These are phyloP conservation scores for Scatophagus argus DNA, from an alignment of 2,113 vertebrate genomes.

Conservation along the genomic window DNA sequence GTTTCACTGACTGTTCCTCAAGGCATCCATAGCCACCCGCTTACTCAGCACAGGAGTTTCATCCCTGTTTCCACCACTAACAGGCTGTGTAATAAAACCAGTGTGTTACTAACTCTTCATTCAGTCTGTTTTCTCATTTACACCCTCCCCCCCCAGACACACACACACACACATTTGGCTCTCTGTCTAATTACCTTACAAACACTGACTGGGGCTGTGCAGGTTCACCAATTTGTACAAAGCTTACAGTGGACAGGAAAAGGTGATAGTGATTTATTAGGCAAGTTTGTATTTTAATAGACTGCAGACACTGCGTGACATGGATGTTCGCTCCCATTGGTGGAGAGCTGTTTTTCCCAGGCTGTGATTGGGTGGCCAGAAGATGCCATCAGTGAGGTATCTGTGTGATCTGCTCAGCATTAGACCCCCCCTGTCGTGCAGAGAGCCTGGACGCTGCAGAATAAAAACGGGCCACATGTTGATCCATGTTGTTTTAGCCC, in stretches of 20 bases:
- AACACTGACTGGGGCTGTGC: slow-evolving; percentile 45
- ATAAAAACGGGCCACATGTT: slow-evolving; percentile 79
- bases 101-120: slow-evolving; percentile 42
- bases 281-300: slow-evolving; percentile 69
- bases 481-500: slow-evolving; percentile 83
- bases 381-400: slow-evolving; percentile 67
- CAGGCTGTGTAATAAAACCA: slow-evolving; percentile 65
- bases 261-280: slow-evolving; percentile 69
- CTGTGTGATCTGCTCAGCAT: slow-evolving; percentile 72
- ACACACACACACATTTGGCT: background rate
- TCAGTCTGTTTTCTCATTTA: background rate
- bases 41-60: slow-evolving; percentile 48
- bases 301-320: slow-evolving; percentile 65
- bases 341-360: slow-evolving; percentile 26
- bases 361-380: slow-evolving; percentile 25
- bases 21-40: slow-evolving; percentile 56
- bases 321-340: slow-evolving; percentile 49
- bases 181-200: slow-evolving; percentile 33
- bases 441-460: slow-evolving; percentile 53
- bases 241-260: slow-evolving; percentile 57
- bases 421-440: slow-evolving; percentile 68
- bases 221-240: slow-evolving; percentile 61
- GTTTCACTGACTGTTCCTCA: slow-evolving; percentile 37
- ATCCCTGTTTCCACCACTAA: slow-evolving; percentile 56
- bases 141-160: too few species aligned